Conservation (phyloP, 2,888 invertebrate genomes). For the Lasioglossum pauxillum region DNA sequence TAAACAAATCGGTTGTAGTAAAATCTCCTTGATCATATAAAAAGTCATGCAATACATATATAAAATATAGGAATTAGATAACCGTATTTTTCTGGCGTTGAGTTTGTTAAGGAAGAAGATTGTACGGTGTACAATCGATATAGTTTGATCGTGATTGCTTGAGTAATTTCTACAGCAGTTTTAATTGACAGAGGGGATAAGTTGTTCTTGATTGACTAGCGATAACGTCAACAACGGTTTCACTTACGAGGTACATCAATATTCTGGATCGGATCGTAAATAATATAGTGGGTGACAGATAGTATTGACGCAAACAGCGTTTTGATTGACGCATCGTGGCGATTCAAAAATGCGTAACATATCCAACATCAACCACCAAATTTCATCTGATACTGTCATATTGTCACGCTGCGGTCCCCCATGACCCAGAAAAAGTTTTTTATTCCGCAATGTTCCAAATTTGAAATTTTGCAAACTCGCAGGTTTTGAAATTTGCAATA, state of each 20-base stretch:
- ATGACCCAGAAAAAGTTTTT: background rate
- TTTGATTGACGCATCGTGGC: background rate
- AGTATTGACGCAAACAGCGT: constrained; percentile 21
- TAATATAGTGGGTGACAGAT: constrained; percentile 26
- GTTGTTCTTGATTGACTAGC: constrained; percentile 21
- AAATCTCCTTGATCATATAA: no score
- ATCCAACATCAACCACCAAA: background rate
- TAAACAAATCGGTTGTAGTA: no score
- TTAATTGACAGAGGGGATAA: constrained; percentile 7
- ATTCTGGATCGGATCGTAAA: constrained; percentile 31
- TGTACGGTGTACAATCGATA: background rate
- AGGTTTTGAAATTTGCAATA: no score
- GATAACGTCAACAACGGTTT: constrained; percentile 17
- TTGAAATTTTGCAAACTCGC: no score
- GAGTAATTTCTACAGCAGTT: constrained; percentile 3
- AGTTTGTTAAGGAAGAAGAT: background rate
- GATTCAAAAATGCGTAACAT: background rate
- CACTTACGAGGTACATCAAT: constrained; percentile 32
- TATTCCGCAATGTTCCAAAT: no score
- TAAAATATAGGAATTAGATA: background rate
- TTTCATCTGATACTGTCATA: background rate
- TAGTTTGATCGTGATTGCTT: background rate
- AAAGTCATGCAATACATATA: no score
- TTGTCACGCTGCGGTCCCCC: no score
- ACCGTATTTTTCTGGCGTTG: background rate